Percentiles rank a stretch among this genome's conserved stretches.
Conservation (phyloP, 2,888 invertebrate genomes). For the Drosophila affinis region DNA sequence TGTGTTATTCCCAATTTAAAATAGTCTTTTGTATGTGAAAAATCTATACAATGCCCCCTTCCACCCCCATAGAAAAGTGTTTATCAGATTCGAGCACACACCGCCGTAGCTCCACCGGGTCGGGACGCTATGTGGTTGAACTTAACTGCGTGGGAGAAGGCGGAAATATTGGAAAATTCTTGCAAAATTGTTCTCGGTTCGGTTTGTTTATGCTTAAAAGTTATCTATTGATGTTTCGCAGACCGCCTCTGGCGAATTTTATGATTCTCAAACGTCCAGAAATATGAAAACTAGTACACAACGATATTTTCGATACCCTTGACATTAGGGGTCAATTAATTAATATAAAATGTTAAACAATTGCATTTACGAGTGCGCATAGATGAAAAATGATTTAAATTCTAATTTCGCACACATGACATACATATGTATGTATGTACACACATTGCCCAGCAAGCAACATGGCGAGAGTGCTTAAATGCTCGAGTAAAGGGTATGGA, state of each 20-base stretch:
- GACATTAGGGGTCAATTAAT: background rate
- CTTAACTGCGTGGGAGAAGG: conserved; percentile 29
- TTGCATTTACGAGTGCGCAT: background rate
- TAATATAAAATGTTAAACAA: background rate
- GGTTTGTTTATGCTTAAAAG: conserved; percentile 42
- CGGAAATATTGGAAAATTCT: conserved; percentile 35
- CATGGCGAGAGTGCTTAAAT: background rate
- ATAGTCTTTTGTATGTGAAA: conserved; percentile 57
- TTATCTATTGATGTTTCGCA: conserved; percentile 47
- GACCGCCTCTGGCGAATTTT: conserved; percentile 12
- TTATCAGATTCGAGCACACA: conserved; percentile 55
- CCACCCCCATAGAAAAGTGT: conserved; percentile 24
- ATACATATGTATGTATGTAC: background rate
- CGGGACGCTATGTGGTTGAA: conserved; percentile 13
- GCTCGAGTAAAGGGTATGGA: background rate
- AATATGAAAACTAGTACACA: background rate
- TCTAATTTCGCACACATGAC: background rate
- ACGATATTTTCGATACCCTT: background rate
- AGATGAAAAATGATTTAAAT: background rate
- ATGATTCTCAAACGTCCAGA: background rate
- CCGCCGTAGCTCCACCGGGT: too few relatives aligned
- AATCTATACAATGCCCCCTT: conserved; percentile 54
- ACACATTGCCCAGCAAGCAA: background rate
- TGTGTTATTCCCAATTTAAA: background rate
- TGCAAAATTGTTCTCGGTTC: conserved; percentile 16